Evolutionary conservation across 2,797 vertebrate species (phyloP), one percentile per base, ranked within the genome.

Genomic region (Ctenochaetus hawaiiensis): DNA sequence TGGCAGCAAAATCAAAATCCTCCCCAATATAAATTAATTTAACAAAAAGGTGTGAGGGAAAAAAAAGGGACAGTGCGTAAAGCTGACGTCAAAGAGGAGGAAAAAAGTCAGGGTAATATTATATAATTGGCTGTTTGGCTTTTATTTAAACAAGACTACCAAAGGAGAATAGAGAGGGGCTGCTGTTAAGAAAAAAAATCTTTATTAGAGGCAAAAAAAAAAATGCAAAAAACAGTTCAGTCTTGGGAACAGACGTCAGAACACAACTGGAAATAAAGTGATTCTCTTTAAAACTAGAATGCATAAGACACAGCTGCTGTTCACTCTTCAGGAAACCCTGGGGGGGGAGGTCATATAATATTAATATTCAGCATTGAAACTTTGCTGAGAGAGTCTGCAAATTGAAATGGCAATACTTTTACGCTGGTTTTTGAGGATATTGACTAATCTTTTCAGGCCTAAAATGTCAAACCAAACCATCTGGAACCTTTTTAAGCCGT

Each of bases 1-100:
- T 7, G 80, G 74, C 68, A 72, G 83, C 26, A 66, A 74, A 90
- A 83, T 91, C 78, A 77, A 86, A 92, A 84, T 68, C 59, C 45
- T 53, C 57, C 34, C 65, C 81, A 82, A 82, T 60, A 81, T 9
- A 1, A 48, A 80, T 47, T 18, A 59, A 75, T 69, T 66, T 68
- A 82, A 80, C 53, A 18, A 67, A 18, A 52, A 0, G 14, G 39
- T 39, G 6, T 5, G 56, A 49, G 22, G 62, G 16, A 18, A 8
- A 57, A 60, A 62, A 70, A 30, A 67, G 22, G 67, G 67, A 54
- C 47, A 34, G 41, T 11, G 14, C 23, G 61, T 69, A 3, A 22
- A 47, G 30, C 6, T 69, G 77, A 88, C 13, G 56, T 86, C 67
- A 75, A 68, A 54, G 49, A 70, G 43, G 14, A 69, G 58, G n/a